Evolutionary conservation across 2,113 vertebrate species (phyloP), one percentile per base, ranked within the genome.

Genomic region (Saiga tatarica): DNA sequence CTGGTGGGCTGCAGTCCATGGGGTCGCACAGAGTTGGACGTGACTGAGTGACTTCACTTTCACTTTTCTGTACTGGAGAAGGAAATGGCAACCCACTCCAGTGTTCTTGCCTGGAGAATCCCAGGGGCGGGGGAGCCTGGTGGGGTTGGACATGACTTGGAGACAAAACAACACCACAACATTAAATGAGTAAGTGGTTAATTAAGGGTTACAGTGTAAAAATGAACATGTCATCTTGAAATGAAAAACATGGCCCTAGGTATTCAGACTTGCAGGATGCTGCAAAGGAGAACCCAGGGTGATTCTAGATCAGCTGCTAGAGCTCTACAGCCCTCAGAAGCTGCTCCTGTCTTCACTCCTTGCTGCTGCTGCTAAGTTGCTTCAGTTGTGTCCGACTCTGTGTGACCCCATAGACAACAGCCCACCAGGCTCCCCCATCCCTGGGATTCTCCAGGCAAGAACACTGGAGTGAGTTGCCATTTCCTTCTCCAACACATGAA

Each of bases 391-490:
- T 30, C 60, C 0, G 28, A 62, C 13, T 62, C 28, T 62, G 1
- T 62, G 59, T 3, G 28, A 15, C 26, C 12, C 28, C 59, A 60
- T 7, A 60, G 59, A 60, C 0, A 2, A 28, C 59, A 60, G 59
- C 59, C 6, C 26, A 60, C 59, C 59, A 60, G 59, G 26, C 1
- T 60, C 59, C 59, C 0, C 26, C 2, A 0, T 30, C 12, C 12
- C 5, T 30, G 59, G 59, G 59, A 30, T 60, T 60, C 59, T 60
- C 13, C 28, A 60, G 59, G 59, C 59, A 60, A 60, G 28, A 60
- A 60, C 59, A 30, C 59, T 60, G 59, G 59, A 30, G 28, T 30
- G 28, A 0, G 26, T 60, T 60, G 59, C 26, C 28, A 30, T 60
- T 30, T 62, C 59, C 59, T 62, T 30, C 28, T 62, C 59, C 59